phyloP scores from a whole-genome alignment of 2,113 vertebrate species.

The Sclerurus mexicanus region DNA sequence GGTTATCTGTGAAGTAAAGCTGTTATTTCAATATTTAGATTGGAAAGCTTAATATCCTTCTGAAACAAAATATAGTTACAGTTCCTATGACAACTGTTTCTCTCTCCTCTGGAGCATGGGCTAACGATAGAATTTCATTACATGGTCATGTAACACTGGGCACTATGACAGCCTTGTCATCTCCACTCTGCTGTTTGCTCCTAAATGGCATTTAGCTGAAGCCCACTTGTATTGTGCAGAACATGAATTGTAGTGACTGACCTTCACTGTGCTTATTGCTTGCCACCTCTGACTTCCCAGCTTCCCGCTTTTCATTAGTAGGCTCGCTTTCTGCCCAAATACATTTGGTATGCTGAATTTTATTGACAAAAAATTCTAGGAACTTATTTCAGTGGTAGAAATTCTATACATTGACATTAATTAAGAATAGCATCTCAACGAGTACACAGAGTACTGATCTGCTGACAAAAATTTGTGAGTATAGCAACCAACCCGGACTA shows the following conservation, averaged over 20 bases:
- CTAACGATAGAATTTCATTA: neutral
- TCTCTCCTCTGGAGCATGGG: neutral
- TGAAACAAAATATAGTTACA: neutral
- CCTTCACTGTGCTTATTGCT: neutral
- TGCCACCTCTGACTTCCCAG: neutral
- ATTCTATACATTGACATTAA: neutral
- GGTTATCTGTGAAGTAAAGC: neutral
- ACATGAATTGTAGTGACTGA: neutral
- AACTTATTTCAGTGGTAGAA: neutral
- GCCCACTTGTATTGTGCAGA: neutral
- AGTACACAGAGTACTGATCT: neutral
- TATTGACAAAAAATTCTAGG: neutral
- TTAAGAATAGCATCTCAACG: neutral
- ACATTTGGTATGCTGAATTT: neutral
- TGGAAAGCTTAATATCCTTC: neutral
- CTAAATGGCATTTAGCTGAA: slow-evolving; percentile 22
- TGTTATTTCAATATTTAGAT: slow-evolving; percentile 18
- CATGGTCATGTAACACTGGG: neutral
- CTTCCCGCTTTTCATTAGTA: neutral
- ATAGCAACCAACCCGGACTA: neutral
- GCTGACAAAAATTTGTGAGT: neutral
- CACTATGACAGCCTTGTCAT: slow-evolving; percentile 21
- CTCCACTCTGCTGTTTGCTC: neutral
- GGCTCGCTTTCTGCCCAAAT: neutral
- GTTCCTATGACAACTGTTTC: slow-evolving; percentile 65